A percentile compares a stretch with the other conserved stretches of the same genome.
phyloP scores from a whole-genome alignment of 2,797 vertebrate species.

The Bovichtus diacanthus region DNA sequence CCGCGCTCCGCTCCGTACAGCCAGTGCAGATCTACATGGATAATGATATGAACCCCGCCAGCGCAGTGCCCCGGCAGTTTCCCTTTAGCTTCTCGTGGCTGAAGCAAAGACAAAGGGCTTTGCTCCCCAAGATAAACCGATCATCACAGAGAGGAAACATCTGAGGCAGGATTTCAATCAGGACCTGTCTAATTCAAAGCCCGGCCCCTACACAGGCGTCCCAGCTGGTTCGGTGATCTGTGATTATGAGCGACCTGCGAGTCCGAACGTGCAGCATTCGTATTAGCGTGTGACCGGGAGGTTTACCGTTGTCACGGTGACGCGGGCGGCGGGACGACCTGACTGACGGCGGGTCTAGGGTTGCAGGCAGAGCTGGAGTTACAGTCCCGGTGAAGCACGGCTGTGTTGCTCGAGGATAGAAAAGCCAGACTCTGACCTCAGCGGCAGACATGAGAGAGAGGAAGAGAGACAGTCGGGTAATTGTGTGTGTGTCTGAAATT shows the following conservation, averaged over 20 bases:
- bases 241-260: slow-evolving; percentile 5
- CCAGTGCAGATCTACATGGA: slow-evolving; percentile 67
- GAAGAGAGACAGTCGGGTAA: slow-evolving; percentile 54
- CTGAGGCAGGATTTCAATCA: slow-evolving; percentile 60
- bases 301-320: slow-evolving; percentile 28
- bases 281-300: slow-evolving; percentile 33
- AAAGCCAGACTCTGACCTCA: slow-evolving; percentile 72
- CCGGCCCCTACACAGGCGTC: slow-evolving; percentile 42
- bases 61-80: slow-evolving; percentile 23
- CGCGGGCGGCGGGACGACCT: slow-evolving; percentile 26
- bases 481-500: slow-evolving; percentile 49
- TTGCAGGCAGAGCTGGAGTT: slow-evolving; percentile 68
- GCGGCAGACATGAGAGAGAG: slow-evolving; percentile 57
- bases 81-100: slow-evolving; percentile 39
- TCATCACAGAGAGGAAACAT: slow-evolving; percentile 65
- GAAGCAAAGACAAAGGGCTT: slow-evolving; percentile 65
- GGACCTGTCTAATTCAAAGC: slow-evolving; percentile 65
- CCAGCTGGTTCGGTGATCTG: slow-evolving; percentile 1
- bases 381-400: slow-evolving; percentile 39
- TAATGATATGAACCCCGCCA: slow-evolving; percentile 66
- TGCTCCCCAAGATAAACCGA: slow-evolving; percentile 61
- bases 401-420: slow-evolving; percentile 64
- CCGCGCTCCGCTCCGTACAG: slow-evolving; percentile 37
- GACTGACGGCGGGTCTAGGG: slow-evolving; percentile 46
- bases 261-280: slow-evolving; percentile 21